Base-by-base conservation (phyloP, 2,797 vertebrate genomes). In the Garrulus glandarius region DNA sequence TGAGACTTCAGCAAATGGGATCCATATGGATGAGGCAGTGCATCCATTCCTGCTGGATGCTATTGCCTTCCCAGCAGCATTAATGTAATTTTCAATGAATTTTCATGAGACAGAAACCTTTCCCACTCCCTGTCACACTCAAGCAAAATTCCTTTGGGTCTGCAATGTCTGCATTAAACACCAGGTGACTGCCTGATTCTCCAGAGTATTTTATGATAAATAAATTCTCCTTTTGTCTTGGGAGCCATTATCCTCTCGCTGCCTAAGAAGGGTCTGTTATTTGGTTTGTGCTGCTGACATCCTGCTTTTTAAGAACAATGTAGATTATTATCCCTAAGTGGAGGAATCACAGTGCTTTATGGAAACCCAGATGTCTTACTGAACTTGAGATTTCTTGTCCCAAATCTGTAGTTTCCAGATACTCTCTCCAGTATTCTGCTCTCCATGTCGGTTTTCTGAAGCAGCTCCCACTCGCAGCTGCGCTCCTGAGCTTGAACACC, bases 51-150 rank as follows among this genome's bases (percentile, higher is more conserved):
- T 32, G 49, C 63, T 13, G 16, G 59, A 39, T 63, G 83, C 88
- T 32, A 0, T 23, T 47, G 43, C 77, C 74, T 78, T 86, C 80
- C 72, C 84, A 71, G 88, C 64, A 90, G 60, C 49, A 20, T 52
- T 80, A 63, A 50, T 55, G 71, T 89, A 79, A 87, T 93, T 96
- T 87, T 39, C 92, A 91, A 95, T 94, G 89, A 95, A 92, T 94
- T 94, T 95, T 94, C 84, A 91, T 91, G 82, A 94, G 95, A 43
- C 60, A 59, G 59, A 91, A 91, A 83, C 85, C 76, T 95, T 89
- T 77, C 70, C 64, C 13, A 8, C 47, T 96, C 82, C 75, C 71
- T 75, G 81, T 82, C 84, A 82, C 84, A 89, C 63, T 81, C 81
- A 55, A 46, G 71, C 46, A 55, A 44, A 84, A 95, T 69, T 91